Conservation (phyloP, 2,113 vertebrate species). For the Callorhinus ursinus region DNA sequence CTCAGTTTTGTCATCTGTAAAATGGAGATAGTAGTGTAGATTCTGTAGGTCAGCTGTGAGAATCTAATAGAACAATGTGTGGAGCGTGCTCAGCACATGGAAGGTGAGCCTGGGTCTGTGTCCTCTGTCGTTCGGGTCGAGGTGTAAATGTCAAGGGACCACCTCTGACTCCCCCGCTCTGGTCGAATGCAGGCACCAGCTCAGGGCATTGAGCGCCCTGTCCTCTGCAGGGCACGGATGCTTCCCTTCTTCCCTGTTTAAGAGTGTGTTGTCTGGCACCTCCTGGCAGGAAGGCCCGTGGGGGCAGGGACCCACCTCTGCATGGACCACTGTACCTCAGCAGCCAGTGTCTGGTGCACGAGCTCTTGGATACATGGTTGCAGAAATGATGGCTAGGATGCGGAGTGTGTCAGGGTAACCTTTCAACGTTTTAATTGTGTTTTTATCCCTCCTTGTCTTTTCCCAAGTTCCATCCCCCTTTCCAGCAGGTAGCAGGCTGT, state of each 20-base stretch:
- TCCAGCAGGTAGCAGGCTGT: background rate
- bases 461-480: background rate
- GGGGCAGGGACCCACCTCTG: background rate
- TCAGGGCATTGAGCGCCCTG: rapidly evolving
- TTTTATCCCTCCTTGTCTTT: background rate
- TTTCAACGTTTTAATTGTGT: background rate
- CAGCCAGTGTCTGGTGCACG: too few species aligned
- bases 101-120: background rate
- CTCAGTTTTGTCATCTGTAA: background rate
- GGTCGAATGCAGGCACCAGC: background rate
- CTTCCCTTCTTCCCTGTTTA: background rate
- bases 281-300: background rate
- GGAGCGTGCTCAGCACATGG: background rate
- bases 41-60: background rate
- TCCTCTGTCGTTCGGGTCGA: background rate
- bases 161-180: rapidly evolving
- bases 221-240: background rate
- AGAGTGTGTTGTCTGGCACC: background rate
- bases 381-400: background rate
- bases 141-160: background rate
- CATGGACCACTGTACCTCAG: background rate
- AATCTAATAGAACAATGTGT: rapidly evolving
- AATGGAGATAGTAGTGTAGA: background rate
- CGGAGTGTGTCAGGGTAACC: background rate
- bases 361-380: too few species aligned